These are phyloP conservation scores for Furcifer pardalis DNA, from an alignment of 2,797 vertebrate species.

Conservation along the genomic window DNA sequence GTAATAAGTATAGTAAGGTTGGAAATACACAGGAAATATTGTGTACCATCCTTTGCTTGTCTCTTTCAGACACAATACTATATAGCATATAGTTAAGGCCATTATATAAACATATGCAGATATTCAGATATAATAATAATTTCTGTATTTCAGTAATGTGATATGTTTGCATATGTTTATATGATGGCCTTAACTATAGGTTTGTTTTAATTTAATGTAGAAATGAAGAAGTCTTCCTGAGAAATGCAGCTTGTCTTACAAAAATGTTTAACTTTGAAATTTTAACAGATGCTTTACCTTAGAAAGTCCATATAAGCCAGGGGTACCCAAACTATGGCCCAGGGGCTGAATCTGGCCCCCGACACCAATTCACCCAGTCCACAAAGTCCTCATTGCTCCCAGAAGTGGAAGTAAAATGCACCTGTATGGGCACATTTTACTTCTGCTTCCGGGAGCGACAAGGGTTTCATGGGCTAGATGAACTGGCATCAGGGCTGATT, in stretches of 20 bases:
- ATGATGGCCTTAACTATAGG: not conserved
- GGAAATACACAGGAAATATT: slow-evolving; percentile 24
- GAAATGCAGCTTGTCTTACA: not conserved
- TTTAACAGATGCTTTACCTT: not conserved
- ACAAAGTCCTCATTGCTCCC: too few species aligned
- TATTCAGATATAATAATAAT: too few species aligned
- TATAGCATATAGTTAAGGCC: too few species aligned
- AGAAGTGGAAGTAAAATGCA: too few species aligned
- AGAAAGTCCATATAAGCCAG: not conserved
- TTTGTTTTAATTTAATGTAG: slow-evolving; percentile 14
- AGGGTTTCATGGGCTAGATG: too few species aligned
- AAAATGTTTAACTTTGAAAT: slow-evolving; percentile 2
- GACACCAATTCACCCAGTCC: too few species aligned
- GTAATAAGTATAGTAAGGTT: slow-evolving; percentile 55
- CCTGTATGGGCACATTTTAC: too few species aligned
- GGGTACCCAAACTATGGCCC: too few species aligned
- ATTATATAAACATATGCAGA: too few species aligned
- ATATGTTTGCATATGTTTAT: not conserved
- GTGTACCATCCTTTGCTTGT: slow-evolving; percentile 35
- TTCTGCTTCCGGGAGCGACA: too few species aligned
- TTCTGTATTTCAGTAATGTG: not conserved
- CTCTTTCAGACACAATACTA: slow-evolving; percentile 30
- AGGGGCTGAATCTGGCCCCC: too few species aligned
- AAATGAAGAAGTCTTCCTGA: not conserved
- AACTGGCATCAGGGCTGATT: too few species aligned